Conservation (phyloP, 2,888 invertebrate genomes). For the Fragum sueziense region DNA sequence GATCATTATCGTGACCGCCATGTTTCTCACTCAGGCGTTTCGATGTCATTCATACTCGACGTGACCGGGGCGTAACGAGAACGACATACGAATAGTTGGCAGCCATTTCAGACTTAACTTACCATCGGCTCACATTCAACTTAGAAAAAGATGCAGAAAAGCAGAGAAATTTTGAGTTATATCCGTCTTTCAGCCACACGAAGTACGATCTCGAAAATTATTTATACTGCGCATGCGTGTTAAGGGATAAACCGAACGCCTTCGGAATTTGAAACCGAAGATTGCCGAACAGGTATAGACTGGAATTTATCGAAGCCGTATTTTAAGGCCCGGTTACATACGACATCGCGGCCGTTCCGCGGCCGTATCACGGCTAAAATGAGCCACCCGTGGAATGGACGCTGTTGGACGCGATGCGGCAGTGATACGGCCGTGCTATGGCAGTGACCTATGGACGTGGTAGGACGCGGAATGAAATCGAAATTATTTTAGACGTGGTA, state of each 20-base stretch:
- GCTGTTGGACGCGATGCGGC: too few species aligned
- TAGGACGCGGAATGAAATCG: too few species aligned
- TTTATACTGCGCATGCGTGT: conserved; percentile 54
- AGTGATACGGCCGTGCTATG: too few species aligned
- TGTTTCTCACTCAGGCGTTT: conserved; percentile 61
- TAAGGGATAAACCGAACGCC: conserved; percentile 7
- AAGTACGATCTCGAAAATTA: conserved; percentile 50
- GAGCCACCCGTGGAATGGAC: too few species aligned
- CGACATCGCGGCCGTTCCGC: too few species aligned
- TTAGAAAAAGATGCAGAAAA: not conserved
- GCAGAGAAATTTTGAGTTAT: conserved; percentile 51
- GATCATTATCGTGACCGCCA: conserved; percentile 66
- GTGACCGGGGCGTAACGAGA: not conserved
- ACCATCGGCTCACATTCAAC: conserved; percentile 12
- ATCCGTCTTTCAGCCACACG: conserved; percentile 55
- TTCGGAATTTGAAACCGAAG: not conserved
- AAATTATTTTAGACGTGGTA: too few species aligned
- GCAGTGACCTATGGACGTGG: too few species aligned
- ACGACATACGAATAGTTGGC: not conserved
- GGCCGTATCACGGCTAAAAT: too few species aligned
- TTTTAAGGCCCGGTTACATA: too few species aligned
- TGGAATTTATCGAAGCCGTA: too few species aligned
- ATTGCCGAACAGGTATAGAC: too few species aligned
- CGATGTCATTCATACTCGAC: conserved; percentile 44
- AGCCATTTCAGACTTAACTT: not conserved